phyloP scores from a whole-genome alignment of 2,797 vertebrate genomes.

The Anguilla obscura region DNA sequence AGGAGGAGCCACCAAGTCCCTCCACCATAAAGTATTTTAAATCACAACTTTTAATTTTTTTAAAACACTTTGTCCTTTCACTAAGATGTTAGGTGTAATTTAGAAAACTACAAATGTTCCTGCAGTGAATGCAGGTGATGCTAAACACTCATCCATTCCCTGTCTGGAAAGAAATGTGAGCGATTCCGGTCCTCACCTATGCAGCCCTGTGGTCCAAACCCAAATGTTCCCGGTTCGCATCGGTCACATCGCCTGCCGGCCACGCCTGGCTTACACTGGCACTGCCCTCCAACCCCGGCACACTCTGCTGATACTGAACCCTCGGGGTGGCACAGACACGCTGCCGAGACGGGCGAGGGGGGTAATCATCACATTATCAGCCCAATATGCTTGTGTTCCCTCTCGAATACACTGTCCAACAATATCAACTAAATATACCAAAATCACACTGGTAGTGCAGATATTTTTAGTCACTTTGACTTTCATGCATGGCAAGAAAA shows the following conservation, averaged over 20 bases:
- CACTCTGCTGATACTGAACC: conserved; percentile 82
- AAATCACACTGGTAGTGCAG: background rate
- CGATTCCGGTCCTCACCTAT: conserved; percentile 66
- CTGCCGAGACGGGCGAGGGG: conserved; percentile 55
- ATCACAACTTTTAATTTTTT: too few relatives aligned
- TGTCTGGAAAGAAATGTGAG: background rate
- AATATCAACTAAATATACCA: background rate
- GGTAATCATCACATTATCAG: background rate
- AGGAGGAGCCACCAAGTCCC: too few relatives aligned
- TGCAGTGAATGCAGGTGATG: too few relatives aligned
- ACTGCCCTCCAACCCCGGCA: conserved; percentile 78
- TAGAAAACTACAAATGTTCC: too few relatives aligned
- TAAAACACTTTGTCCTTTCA: too few relatives aligned
- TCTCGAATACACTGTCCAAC: background rate
- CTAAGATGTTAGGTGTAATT: too few relatives aligned
- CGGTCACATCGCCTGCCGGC: conserved; percentile 76
- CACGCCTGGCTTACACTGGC: conserved; percentile 78
- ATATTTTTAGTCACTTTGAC: too few relatives aligned
- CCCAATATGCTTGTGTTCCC: background rate
- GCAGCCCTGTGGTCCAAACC: conserved; percentile 80
- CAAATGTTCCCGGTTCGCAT: conserved; percentile 76
- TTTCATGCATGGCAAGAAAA: too few relatives aligned
- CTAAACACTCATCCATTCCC: too few relatives aligned
- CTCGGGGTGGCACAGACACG: conserved; percentile 81
- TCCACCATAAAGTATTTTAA: too few relatives aligned